These are phyloP conservation scores for Tethya wilhelma DNA, from an alignment of 37 sponge, comb jelly and placozoan genomes.

Conservation along the genomic window DNA sequence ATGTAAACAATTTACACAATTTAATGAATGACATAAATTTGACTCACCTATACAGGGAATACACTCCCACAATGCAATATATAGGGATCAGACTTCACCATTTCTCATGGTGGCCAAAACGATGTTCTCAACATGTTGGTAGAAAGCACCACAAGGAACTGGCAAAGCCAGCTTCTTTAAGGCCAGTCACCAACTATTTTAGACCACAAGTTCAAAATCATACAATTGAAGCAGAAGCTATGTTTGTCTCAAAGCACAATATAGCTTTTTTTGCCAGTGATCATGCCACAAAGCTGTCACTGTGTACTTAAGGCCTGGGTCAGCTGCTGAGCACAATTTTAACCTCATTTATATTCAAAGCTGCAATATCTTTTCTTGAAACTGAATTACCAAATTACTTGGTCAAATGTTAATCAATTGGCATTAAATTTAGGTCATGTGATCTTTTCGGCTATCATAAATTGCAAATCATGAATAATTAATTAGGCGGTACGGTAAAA, in stretches of 20 bases:
- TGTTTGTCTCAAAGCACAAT: conserved; percentile 47
- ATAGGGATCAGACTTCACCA: conserved; percentile 31
- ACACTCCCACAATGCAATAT: conserved; percentile 20
- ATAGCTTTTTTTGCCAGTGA: conserved; percentile 41
- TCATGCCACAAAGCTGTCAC: conserved; percentile 49
- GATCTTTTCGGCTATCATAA: too few species aligned
- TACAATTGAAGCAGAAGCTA: conserved; percentile 25
- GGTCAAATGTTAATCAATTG: too few species aligned
- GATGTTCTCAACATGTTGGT: conserved; percentile 34
- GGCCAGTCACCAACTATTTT: conserved; percentile 16
- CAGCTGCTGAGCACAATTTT: too few species aligned
- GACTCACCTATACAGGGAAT: conserved; percentile 2
- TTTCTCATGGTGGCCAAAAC: conserved; percentile 44
- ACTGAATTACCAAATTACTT: too few species aligned
- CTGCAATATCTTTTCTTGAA: too few species aligned
- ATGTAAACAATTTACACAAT: neutral
- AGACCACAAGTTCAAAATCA: neutral
- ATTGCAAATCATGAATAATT: too few species aligned
- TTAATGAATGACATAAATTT: neutral
- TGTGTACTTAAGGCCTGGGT: too few species aligned
- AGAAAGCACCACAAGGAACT: conserved; percentile 30
- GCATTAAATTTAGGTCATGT: too few species aligned
- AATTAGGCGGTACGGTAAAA: too few species aligned
- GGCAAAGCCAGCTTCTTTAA: conserved; percentile 14
- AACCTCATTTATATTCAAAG: too few species aligned